A percentile compares a stretch with the other conserved stretches of the same genome.
Evolutionary conservation across 2,797 vertebrate species (phyloP).

Genomic region (Thalassophryne amazonica): DNA sequence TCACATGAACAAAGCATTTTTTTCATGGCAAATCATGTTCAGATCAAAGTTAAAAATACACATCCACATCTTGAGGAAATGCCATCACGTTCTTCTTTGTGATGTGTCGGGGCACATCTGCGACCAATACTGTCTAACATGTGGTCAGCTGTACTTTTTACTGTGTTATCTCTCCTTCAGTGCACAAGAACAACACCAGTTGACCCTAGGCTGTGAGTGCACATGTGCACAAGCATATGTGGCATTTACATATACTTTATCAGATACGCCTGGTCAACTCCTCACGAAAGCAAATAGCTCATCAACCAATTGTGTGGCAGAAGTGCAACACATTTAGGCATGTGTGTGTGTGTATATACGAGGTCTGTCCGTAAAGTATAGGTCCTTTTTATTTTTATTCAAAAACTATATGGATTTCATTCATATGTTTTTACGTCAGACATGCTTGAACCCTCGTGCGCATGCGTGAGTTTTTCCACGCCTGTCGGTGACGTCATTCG

Average conservation of each 20-base stretch:
- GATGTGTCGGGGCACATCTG: conserved; percentile 77
- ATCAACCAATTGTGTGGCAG: too few relatives aligned
- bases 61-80: conserved; percentile 88
- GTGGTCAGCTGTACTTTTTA: conserved; percentile 66
- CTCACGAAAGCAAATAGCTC: too few relatives aligned
- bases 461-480: too few relatives aligned
- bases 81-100: conserved; percentile 84
- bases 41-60: conserved; percentile 87
- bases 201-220: conserved; percentile 26
- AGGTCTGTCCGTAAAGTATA: too few relatives aligned
- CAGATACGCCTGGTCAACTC: too few relatives aligned
- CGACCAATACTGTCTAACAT: conserved; percentile 69
- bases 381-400: too few relatives aligned
- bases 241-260: conserved; percentile 6
- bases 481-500: too few relatives aligned
- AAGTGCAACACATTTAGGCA: too few relatives aligned
- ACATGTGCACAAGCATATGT: background rate
- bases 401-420: too few relatives aligned
- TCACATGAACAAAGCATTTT: conserved; percentile 87
- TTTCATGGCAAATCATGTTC: conserved; percentile 86
- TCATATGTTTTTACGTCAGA: too few relatives aligned
- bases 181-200: conserved; percentile 44
- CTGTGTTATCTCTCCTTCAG: conserved; percentile 57
- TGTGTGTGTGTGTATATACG: too few relatives aligned
- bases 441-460: too few relatives aligned